Conservation (phyloP, 2,113 vertebrate species). For the Haliaeetus leucogaster region DNA sequence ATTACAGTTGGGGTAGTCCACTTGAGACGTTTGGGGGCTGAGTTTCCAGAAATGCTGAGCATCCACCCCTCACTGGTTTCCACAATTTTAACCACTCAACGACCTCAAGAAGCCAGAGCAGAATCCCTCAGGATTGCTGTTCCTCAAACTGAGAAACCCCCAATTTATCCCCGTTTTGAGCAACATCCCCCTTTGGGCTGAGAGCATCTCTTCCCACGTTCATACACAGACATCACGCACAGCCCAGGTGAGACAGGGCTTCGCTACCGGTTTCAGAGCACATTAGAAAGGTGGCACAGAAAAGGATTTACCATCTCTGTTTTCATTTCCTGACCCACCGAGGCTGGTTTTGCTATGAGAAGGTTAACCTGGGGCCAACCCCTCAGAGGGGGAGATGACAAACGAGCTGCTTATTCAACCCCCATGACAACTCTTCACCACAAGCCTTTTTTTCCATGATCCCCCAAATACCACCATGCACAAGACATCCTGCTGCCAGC, state of each 20-base stretch:
- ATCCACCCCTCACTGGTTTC: neutral
- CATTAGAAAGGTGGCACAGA: neutral
- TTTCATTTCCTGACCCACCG: neutral
- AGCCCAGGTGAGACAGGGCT: neutral
- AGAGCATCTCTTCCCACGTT: neutral
- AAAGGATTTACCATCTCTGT: neutral
- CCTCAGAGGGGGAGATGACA: neutral
- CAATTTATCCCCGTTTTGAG: neutral
- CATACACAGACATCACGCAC: too few relatives aligned
- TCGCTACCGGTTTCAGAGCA: rapidly evolving
- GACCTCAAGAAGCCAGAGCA: neutral
- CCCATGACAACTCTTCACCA: neutral
- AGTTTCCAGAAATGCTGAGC: neutral
- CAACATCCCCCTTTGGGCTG: neutral
- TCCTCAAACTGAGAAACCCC: neutral
- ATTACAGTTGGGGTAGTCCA: neutral
- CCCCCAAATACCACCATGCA: neutral
- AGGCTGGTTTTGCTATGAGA: neutral
- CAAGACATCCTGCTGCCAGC: neutral
- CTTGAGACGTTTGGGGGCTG: neutral
- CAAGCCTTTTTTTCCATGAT: neutral
- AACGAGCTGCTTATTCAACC: rapidly evolving
- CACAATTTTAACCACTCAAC: neutral
- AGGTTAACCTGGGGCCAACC: neutral
- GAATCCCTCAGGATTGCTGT: neutral